Base-by-base conservation (phyloP, 2,113 vertebrate genomes). In the Taxidea taxus region DNA sequence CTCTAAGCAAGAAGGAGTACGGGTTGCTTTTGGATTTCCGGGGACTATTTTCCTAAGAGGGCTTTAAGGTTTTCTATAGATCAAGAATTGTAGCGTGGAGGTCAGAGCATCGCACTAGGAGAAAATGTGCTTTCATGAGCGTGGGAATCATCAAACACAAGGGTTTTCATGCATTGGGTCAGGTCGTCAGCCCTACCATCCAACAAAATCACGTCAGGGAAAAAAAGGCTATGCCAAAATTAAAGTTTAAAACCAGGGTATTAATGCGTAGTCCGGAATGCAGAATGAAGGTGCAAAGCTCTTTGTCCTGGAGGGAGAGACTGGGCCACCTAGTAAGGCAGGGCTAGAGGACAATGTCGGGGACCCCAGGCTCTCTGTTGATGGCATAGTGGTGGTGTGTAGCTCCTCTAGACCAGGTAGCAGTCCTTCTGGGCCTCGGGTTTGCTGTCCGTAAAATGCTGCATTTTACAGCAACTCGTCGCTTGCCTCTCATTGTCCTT, bases 371-470 rank as follows among this genome's bases (percentile, higher is more conserved):
- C 70, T 27, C 47, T 70, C 15, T 42, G 54, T 23, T 20, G 23
- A 31, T 11, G 3, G 37, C 29, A 66, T 44, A 54, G 54, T 23
- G 4, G 21, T n/a, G 2, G 29, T 44, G 9, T 54, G 47, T 85
- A 58, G 51, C 39, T 64, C 31, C 75, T 7, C 3, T 23, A 51
- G 49, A 56, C 25, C 23, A 64, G 11, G 29, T 31, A 70, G 11
- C 2, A 1, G 72, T 66, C 44, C 44, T 56, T 39, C 74, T 23
- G 81, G 58, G 54, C 54, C 74, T 90, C 2, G 34, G 21, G 15
- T 66, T 31, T 88, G 37, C 15, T 47, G 1, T 82, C 54, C 70
- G n/a, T 93, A 56, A 93, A 58, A 75, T 39, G 94, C n/a, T n/a
- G n/a, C n/a, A n/a, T n/a, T n/a, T n/a, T n/a, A n/a, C 58, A 39